Evolutionary conservation across 2,113 vertebrate species (phyloP).

Genomic region (Chauna torquata): DNA sequence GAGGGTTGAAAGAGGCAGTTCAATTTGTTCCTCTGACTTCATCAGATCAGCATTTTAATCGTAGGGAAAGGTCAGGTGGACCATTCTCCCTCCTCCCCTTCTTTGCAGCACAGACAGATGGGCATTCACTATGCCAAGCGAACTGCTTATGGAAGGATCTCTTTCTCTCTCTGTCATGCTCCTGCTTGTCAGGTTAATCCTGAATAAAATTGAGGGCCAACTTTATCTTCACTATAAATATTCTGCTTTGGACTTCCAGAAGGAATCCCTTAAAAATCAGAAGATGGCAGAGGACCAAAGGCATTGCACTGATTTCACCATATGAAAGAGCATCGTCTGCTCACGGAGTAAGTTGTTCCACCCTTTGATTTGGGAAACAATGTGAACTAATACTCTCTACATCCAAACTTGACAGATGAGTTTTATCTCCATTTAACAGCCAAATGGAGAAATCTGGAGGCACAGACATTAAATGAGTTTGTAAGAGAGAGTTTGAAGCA

Average conservation of each 20-base stretch:
- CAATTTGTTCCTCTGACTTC: slow-evolving; percentile 50
- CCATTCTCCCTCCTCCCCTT: slow-evolving; percentile 17
- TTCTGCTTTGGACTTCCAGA: neutral
- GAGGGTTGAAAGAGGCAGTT: neutral
- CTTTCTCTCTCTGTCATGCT: neutral
- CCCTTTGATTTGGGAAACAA: neutral
- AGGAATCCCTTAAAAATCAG: neutral
- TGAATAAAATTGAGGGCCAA: neutral
- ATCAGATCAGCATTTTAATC: slow-evolving; percentile 44
- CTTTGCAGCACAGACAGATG: slow-evolving; percentile 45
- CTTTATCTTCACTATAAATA: neutral
- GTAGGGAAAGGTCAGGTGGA: slow-evolving; percentile 13
- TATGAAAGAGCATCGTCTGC: neutral
- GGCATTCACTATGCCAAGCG: slow-evolving; percentile 39
- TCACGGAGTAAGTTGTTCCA: neutral
- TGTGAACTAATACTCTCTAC: neutral
- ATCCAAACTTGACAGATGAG: neutral
- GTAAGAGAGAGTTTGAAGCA: neutral
- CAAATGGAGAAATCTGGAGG: neutral
- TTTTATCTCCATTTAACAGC: neutral
- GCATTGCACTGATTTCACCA: neutral
- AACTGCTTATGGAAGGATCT: neutral
- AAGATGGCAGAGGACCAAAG: rapidly evolving
- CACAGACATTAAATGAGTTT: neutral
- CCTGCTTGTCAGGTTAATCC: slow-evolving; percentile 9